These are phyloP conservation scores for Leucophenga montana DNA, from an alignment of 2,888 invertebrate genomes.

Conservation along the genomic window DNA sequence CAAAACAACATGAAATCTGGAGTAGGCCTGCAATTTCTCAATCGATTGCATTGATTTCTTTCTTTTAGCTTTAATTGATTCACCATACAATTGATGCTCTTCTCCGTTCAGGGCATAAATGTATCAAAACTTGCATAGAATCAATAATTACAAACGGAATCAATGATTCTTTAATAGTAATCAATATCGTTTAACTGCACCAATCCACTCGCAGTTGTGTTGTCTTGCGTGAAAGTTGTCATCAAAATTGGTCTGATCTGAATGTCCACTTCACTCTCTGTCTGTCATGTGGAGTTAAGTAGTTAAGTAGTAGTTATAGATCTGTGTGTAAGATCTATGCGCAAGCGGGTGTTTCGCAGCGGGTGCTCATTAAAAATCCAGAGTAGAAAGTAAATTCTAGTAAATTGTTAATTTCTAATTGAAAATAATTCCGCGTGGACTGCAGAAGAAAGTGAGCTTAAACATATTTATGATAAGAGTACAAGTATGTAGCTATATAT, in stretches of 20 bases:
- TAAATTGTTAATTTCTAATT: conserved; percentile 11
- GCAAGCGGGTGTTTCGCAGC: background rate
- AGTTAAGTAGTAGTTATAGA: no score
- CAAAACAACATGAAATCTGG: conserved; percentile 50
- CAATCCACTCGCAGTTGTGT: background rate
- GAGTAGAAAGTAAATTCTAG: conserved; percentile 64
- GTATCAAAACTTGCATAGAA: background rate
- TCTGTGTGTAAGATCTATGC: no score
- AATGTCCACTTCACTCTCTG: conserved; percentile 14
- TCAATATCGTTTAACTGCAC: background rate
- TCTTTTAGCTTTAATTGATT: conserved; percentile 62
- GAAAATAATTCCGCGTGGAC: conserved; percentile 5
- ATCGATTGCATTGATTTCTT: conserved; percentile 57
- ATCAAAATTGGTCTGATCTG: conserved; percentile 50
- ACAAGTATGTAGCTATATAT: no score
- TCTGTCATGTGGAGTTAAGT: no score
- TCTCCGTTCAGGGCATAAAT: background rate
- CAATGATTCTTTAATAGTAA: conserved; percentile 46
- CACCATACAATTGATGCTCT: background rate
- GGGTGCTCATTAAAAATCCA: conserved; percentile 46
- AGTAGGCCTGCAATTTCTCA: conserved; percentile 63
- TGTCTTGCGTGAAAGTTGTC: conserved; percentile 59
- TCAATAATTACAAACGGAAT: conserved; percentile 41
- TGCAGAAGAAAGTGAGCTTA: no score
- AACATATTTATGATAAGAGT: no score